Base-by-base conservation (phyloP, 2,888 invertebrate species). In the Rotaria socialis region DNA sequence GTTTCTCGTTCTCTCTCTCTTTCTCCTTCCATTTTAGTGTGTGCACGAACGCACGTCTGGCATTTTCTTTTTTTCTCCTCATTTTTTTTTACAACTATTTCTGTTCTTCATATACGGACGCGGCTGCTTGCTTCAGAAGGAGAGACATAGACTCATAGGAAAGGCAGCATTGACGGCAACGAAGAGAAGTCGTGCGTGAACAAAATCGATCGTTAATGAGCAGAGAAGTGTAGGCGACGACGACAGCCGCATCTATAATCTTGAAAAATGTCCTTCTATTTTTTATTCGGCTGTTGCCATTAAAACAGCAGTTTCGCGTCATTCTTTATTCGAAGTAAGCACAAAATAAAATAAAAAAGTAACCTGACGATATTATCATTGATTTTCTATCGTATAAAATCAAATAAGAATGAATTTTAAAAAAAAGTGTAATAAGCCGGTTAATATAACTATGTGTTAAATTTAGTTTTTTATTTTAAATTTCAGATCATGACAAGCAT, bases 161-260 rank as follows among this genome's bases (percentile, higher is more conserved):
- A 67, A 67, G 67, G 67, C 67, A 67, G 35, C 24, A 67, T 19
- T 67, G 67, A 67, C 67, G 67, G 35, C 67, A 67, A 67, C 67
- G 80, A 80, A 80, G 80, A 80, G 80, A 80, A 80, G 47, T 80
- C 80, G 80, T 80, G 80, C 80, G 80, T 80, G 80, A 80, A 80
- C 80, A 80, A 80, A 67, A 80, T 80, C 80, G 80, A 80, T 80
- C 80, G 80, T 80, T 80, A 80, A 80, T 80, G 80, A 80, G 80
- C 19, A 67, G 67, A 67, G 67, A 35, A 67, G 67, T 67, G 67
- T 67, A 14, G 67, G 67, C 67, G 67, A 80, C 80, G 47, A 47
- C 80, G 43, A 80, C 80, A 47, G 80, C 80, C 67, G 67, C 67
- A 67, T 67, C 67, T 67, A 67, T 67, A 67, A 67, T 67, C 67